Evolutionary conservation across 2,888 invertebrate genomes (phyloP).

Genomic region (Odontothrips loti): DNA sequence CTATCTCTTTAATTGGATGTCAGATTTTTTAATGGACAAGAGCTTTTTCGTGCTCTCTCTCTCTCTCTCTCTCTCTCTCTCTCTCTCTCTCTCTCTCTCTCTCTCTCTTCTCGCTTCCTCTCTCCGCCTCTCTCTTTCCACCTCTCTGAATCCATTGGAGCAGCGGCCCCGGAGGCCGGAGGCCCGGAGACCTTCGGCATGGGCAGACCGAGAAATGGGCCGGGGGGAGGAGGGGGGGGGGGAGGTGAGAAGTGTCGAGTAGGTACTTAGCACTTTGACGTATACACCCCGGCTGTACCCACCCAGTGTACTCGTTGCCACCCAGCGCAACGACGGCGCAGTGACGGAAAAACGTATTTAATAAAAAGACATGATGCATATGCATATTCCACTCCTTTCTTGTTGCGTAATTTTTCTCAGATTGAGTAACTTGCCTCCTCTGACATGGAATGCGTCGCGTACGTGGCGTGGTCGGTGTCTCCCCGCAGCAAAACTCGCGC

Average conservation of each 20-base stretch:
- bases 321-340: no score
- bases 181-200: not conserved
- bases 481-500: no score
- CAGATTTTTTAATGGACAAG: slow-evolving; percentile 26
- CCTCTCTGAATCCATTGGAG: not conserved
- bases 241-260: not conserved
- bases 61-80: not conserved
- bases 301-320: not conserved
- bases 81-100: not conserved
- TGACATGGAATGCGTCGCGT: no score
- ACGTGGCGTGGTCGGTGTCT: no score
- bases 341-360: no score
- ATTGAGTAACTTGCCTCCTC: no score
- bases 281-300: not conserved
- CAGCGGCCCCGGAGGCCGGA: not conserved
- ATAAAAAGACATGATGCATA: no score
- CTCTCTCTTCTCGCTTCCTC: not conserved
- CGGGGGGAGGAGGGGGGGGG: not conserved
- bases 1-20: slow-evolving; percentile 23
- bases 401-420: no score
- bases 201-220: not conserved
- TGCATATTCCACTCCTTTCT: no score
- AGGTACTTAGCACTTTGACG: slow-evolving; percentile 12
- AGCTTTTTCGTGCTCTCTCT: slow-evolving; percentile 9
- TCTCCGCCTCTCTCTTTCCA: not conserved